These are phyloP conservation scores for Sinocyclocheilus anshuiensis DNA, from an alignment of 2,113 vertebrate genomes.

Conservation along the genomic window DNA sequence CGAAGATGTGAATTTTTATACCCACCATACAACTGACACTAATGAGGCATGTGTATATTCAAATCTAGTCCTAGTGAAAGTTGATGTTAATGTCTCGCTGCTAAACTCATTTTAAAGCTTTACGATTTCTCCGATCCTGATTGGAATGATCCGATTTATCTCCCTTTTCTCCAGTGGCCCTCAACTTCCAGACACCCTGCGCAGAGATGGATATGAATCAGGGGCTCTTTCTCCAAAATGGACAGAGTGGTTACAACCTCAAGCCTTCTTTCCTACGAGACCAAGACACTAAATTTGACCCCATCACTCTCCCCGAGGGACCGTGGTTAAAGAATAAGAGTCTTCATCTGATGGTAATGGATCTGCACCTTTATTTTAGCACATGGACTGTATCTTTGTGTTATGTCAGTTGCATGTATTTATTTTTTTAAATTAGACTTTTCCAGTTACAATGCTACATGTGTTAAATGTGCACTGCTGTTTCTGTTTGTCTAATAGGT, in stretches of 20 bases:
- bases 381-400: no score
- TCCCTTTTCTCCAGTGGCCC: conserved; percentile 79
- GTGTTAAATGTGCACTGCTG: conserved; percentile 17
- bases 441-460: no score
- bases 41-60: not conserved
- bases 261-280: conserved; percentile 89
- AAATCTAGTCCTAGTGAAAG: not conserved
- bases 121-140: not conserved
- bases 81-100: not conserved
- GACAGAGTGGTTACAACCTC: conserved; percentile 88
- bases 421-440: not conserved
- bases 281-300: conserved; percentile 80
- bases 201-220: conserved; percentile 91
- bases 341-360: conserved; percentile 85
- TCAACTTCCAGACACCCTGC: conserved; percentile 92
- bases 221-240: conserved; percentile 88
- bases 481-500: conserved; percentile 71
- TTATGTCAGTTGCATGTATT: no score
- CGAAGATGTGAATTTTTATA: not conserved
- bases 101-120: not conserved
- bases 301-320: conserved; percentile 82
- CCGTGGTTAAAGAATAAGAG: conserved; percentile 83
- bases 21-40: not conserved
- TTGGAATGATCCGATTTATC: not conserved
- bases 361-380: no score